Evolutionary conservation across 1,140 invertebrate species (phyloP), one percentile per base, ranked within the genome.

Genomic region (Limonius californicus): DNA sequence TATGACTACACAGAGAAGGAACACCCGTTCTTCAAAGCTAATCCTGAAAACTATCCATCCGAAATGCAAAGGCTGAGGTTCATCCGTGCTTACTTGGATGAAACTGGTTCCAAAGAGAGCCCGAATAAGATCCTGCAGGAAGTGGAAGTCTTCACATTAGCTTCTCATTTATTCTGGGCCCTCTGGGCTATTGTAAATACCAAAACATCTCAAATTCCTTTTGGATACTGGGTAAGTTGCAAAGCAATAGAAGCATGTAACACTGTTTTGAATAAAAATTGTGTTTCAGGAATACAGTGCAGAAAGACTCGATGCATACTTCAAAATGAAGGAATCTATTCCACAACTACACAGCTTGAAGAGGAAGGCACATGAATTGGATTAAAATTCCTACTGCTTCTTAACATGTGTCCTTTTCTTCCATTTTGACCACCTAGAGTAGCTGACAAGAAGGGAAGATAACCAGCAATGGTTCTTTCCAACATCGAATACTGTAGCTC

Each of bases 111-210:
- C 0, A 72, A 78, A 9, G 84, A 85, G 53, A 82, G 82, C 47
- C 79, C 87, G 3, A 81, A 83, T 56, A 78, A 81, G 12, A 67
- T 95, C 9, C 77, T 94, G 62, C 73, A 77, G 23, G 95, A 98
- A 80, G 85, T 94, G 12, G 84, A 88, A 56, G 78, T 89, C 6
- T 97, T 94, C 70, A 87, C 88, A 0, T 77, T 97, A 32, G 91
- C 89, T 14, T 92, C 91, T n/a, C 93, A 98, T 75, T 86, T 98
- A 16, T 89, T 97, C 68, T 98, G 95, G 96, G 84, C 84, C 1
- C 79, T 97, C 0, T 98, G 96, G 96, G 85, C 87, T 16, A 83
- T 97, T 19, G 88, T 96, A 2, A 95, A 96, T 77, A 89, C 89
- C 0, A 85, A 87, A 63, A 87, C 89, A 11, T 95, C 91, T 0